Evolutionary conservation across 2,797 vertebrate species (phyloP).

Genomic region (Bovichtus diacanthus): DNA sequence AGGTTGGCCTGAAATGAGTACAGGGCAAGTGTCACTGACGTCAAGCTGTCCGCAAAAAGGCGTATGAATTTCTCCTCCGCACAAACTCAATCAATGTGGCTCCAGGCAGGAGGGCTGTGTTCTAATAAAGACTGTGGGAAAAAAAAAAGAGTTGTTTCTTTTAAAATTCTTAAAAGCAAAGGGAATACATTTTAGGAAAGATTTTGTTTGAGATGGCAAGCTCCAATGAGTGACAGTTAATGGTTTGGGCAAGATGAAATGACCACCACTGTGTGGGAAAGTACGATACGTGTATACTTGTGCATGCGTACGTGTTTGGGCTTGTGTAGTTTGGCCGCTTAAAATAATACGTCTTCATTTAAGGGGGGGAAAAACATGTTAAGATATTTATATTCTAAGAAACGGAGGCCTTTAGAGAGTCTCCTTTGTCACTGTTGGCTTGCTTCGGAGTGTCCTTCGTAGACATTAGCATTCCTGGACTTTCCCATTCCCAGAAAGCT

Average conservation of each 20-base stretch:
- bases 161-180: conserved; percentile 46
- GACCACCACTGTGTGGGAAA: conserved; percentile 73
- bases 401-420: conserved; percentile 77
- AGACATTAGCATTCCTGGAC: conserved; percentile 70
- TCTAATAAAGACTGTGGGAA: conserved; percentile 39
- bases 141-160: conserved; percentile 48
- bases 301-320: conserved; percentile 55
- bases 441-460: conserved; percentile 64
- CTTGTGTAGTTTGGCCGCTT: conserved; percentile 81
- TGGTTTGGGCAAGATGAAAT: conserved; percentile 65
- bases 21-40: conserved; percentile 74
- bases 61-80: conserved; percentile 65
- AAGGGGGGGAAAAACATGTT: conserved; percentile 58
- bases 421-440: conserved; percentile 84
- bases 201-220: conserved; percentile 69
- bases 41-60: conserved; percentile 61
- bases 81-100: conserved; percentile 61
- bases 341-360: conserved; percentile 62
- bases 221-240: conserved; percentile 69
- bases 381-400: conserved; percentile 77
- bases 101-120: conserved; percentile 51
- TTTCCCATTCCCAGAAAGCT: conserved; percentile 79
- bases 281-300: conserved; percentile 34
- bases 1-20: conserved; percentile 57
- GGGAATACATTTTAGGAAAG: conserved; percentile 47